Base-by-base conservation (phyloP, 2,888 invertebrate genomes). In the Choreutis nemorana region DNA sequence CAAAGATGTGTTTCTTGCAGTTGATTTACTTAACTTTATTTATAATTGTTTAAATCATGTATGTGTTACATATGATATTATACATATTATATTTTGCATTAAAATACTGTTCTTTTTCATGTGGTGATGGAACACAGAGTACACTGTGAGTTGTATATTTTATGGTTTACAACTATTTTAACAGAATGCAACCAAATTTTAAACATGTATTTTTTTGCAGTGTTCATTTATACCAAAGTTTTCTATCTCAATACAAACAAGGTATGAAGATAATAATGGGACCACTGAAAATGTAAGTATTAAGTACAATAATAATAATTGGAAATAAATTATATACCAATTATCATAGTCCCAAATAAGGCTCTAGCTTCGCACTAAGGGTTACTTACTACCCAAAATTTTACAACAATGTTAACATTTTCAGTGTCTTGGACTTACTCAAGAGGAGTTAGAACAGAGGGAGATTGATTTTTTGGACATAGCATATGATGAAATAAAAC, bases 201-300 rank as follows among this genome's bases (percentile, higher is more conserved):
- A 25, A 32, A 15, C 27, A 23, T 24, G 23, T 24, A 31, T 35
- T 58, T 48, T 43, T 41, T 70, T 85, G 44, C 78, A 93, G 92
- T 94, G 95, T 73, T 95, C 94, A 4, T 94, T 94, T 53, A 81
- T 94, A 48, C 94, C 94, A 43, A 89, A 90, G 55, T 89, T 94
- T 53, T 82, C 85, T 49, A 89, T 94, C 52, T 85, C 87, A 29
- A 94, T 96, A 40, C 88, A 91, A 70, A 94, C 95, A 12, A 85
- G 87, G 53, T 96, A 94, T 73, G 94, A 94, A 72, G 85, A 95
- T 58, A 93, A 95, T 60, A 89, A 87, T 71, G 95, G 95, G 11
- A 83, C 84, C 22, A 87, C 87, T 33, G 92, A 94, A 55, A 95
- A 95, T 81, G 94, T 94, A 82, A 86, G 86, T 78, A n/a, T n/a